Base-by-base conservation (phyloP, 1,140 invertebrate genomes). In the Anastrepha obliqua region DNA sequence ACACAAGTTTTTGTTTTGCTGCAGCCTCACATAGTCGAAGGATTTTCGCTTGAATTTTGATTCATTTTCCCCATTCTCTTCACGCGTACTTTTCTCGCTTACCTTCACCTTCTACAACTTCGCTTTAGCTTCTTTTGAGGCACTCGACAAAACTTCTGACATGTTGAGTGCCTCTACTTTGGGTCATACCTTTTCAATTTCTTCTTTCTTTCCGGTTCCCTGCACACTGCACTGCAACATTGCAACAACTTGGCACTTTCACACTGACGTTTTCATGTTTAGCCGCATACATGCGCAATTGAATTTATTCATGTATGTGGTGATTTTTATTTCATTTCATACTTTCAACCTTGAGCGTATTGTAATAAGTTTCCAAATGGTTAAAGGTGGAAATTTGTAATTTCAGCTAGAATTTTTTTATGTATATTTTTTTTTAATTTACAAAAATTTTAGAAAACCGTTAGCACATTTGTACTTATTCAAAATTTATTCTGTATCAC, bases 121-220 rank as follows among this genome's bases (percentile, higher is more conserved):
- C 39, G 15, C 74, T 0, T 78, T 78, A 78, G 51, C 74, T 78
- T 78, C 74, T 78, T 78, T 78, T 78, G 74, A 78, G 15, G 20
- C 74, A 78, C 74, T 78, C 47, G 47, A 78, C 39, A 78, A 78
- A 78, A 78, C 74, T 78, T 78, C 44, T 78, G 74, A 78, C 47
- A 78, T 51, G 44, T 78, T 78, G 74, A 78, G 74, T 51, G n/a
- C 74, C 47, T 78, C 20, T 55, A 78, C 74, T 78, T 55, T 78
- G 44, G 47, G 74, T 78, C 47, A 78, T 78, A 78, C 15, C n/a
- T 78, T 78, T 78, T 78, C 74, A 55, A 78, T 78, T n/a, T 11
- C 7, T 78, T 39, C 17, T 44, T 78, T 55, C 39, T 78, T 78
- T 51, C 15, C 44, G 74, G 39, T 44, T 20, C 20, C 20, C 74